These are phyloP conservation scores for Zaprionus obscuricornis DNA, from an alignment of 2,888 invertebrate genomes.

Conservation along the genomic window DNA sequence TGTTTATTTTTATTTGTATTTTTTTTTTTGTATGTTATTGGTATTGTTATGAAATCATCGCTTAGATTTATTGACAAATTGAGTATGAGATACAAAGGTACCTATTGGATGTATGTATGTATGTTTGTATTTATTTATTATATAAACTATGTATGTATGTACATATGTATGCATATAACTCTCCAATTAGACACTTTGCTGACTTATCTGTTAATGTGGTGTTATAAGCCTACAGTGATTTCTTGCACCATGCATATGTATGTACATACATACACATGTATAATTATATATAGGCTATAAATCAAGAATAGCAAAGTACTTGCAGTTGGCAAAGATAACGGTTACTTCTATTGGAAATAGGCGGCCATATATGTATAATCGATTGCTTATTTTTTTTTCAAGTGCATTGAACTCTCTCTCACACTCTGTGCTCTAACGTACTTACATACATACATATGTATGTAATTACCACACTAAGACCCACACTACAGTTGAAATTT, in stretches of 20 bases:
- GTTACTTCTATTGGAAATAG: slow-evolving; percentile 17
- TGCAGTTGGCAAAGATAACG: slow-evolving; percentile 26
- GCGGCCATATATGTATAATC: not conserved
- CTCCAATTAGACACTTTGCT: too few species aligned
- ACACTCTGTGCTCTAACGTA: too few species aligned
- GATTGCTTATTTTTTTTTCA: slow-evolving; percentile 5
- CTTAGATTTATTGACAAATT: slow-evolving; percentile 35
- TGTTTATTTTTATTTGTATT: slow-evolving; percentile 17
- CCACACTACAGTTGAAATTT: slow-evolving; percentile 21
- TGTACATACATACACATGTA: not conserved
- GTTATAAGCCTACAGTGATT: too few species aligned
- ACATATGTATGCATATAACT: not conserved
- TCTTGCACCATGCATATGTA: too few species aligned
- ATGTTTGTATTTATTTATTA: too few species aligned
- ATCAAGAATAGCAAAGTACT: slow-evolving; percentile 26
- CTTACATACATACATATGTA: too few species aligned
- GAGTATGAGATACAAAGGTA: not conserved
- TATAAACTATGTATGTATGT: not conserved
- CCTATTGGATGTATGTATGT: not conserved
- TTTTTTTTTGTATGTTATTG: slow-evolving; percentile 38
- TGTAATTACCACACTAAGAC: slow-evolving; percentile 44
- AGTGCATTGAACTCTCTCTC: slow-evolving; percentile 47
- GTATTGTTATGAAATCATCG: slow-evolving; percentile 45
- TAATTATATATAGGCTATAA: slow-evolving; percentile 16
- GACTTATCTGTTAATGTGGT: too few species aligned